A percentile compares a stretch with the other conserved stretches of the same genome.
phyloP scores from a whole-genome alignment of 2,113 vertebrate genomes.

The Romanogobio albipinnatus region DNA sequence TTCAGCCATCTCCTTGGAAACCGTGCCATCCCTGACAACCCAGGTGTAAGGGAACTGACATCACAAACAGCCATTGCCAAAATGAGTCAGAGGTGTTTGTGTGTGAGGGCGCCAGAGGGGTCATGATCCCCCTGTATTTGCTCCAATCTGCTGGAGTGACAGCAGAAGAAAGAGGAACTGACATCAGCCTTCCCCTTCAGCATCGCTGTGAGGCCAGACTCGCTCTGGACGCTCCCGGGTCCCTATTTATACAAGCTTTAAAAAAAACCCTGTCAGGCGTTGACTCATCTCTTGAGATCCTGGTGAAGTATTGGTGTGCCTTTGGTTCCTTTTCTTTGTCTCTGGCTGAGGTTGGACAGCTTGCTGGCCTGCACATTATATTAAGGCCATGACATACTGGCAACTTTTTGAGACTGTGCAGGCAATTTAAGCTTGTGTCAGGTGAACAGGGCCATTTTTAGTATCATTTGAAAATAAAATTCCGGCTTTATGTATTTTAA shows the following conservation, averaged over 20 bases:
- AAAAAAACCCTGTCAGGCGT: constrained; percentile 14
- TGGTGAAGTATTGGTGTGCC: constrained; percentile 5
- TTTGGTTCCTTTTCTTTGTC: background rate
- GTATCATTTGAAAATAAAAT: background rate
- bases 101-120: constrained; percentile 6
- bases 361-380: background rate
- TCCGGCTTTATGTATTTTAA: too few species aligned
- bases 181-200: constrained; percentile 16
- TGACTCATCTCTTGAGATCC: constrained; percentile 31
- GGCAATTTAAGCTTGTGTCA: background rate
- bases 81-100: constrained; percentile 30
- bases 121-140: constrained; percentile 27
- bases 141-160: constrained; percentile 11
- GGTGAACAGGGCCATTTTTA: constrained; percentile 4
- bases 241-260: constrained; percentile 24
- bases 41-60: constrained; percentile 12
- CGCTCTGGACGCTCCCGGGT: background rate
- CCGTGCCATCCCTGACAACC: constrained; percentile 30
- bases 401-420: constrained; percentile 3
- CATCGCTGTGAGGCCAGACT: background rate
- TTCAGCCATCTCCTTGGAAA: constrained; percentile 28
- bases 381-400: background rate
- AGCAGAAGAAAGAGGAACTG: constrained; percentile 28
- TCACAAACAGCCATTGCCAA: constrained; percentile 21
- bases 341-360: constrained; percentile 17